Conservation (phyloP, 2,797 vertebrate genomes). For the Peromyscus nudipes region DNA sequence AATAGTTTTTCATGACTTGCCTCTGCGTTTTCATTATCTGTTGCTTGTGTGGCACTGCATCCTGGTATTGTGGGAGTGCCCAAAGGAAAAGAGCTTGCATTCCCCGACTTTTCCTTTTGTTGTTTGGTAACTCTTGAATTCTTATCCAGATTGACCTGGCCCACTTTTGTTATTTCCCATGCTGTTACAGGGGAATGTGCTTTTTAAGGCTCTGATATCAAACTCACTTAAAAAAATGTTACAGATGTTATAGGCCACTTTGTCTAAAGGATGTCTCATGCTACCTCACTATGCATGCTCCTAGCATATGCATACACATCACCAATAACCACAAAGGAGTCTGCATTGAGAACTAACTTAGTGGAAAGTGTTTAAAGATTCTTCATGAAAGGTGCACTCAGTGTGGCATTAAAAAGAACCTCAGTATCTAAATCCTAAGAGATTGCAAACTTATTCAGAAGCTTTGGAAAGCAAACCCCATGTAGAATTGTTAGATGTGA, state of each 20-base stretch:
- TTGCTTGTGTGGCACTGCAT: neutral
- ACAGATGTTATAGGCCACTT: neutral
- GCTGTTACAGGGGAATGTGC: neutral
- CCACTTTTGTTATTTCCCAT: neutral
- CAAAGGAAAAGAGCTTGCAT: neutral
- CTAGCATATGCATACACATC: neutral
- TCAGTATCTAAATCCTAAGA: constrained; percentile 59
- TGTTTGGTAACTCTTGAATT: neutral
- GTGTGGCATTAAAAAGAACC: constrained; percentile 46
- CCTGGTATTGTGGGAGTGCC: neutral
- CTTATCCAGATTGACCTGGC: neutral
- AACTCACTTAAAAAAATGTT: neutral
- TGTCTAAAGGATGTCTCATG: neutral
- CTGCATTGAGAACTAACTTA: constrained; percentile 16
- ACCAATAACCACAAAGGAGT: constrained; percentile 16
- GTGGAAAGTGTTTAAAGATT: constrained; percentile 60
- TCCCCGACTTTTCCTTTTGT: neutral
- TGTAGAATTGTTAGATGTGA: constrained; percentile 47
- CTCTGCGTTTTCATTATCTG: neutral
- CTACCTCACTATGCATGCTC: neutral
- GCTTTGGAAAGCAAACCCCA: constrained; percentile 53
- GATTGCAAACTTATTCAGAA: constrained; percentile 55
- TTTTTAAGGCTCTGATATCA: neutral
- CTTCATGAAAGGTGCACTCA: constrained; percentile 12
- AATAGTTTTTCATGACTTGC: neutral